Base-by-base conservation (phyloP, 2,888 invertebrate genomes). In the Helobdella robusta region DNA sequence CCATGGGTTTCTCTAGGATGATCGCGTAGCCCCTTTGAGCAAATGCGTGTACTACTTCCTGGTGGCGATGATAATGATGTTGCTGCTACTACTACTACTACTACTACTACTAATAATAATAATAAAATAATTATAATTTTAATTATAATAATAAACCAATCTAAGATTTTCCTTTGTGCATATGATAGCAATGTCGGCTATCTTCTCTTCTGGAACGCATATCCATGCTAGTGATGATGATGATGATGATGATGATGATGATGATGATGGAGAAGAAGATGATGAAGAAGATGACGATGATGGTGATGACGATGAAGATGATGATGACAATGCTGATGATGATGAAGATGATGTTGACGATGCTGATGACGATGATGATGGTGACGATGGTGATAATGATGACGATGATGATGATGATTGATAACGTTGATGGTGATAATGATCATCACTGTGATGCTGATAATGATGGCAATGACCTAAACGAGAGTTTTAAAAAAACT, bases 101-200 rank as follows among this genome's bases (percentile, higher is more conserved):
- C n/a, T n/a, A n/a, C n/a, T n/a, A n/a, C n/a, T n/a, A n/a, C n/a
- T n/a, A n/a, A n/a, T n/a, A n/a, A n/a, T n/a, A n/a, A n/a, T n/a
- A n/a, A n/a, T n/a, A n/a, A n/a, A n/a, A n/a, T n/a, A n/a, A n/a
- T n/a, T n/a, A n/a, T n/a, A n/a, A 11, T 40, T 40, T 15, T 40
- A 15, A 40, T 15, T 40, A n/a, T 40, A 5, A 2, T 2, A 36
- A 6, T 34, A 34, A 11, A 62, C 62, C 5, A 48, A n/a, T 62
- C 62, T 25, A 28, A 62, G n/a, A 50, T 62, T 62, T 15, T 62
- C 62, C 62, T 50, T 62, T 18, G 62, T 62, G 50, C 48, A 50
- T 2, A 62, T 62, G 28, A 62, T 62, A 50, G 46, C 62, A n/a
- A 62, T 62, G 50, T 62, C 62, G 48, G 62, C 62, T 1, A 62